A percentile compares a stretch with the other conserved stretches of the same genome.
phyloP scores from a whole-genome alignment of 2,113 vertebrate species.

The Anguilla rostrata region DNA sequence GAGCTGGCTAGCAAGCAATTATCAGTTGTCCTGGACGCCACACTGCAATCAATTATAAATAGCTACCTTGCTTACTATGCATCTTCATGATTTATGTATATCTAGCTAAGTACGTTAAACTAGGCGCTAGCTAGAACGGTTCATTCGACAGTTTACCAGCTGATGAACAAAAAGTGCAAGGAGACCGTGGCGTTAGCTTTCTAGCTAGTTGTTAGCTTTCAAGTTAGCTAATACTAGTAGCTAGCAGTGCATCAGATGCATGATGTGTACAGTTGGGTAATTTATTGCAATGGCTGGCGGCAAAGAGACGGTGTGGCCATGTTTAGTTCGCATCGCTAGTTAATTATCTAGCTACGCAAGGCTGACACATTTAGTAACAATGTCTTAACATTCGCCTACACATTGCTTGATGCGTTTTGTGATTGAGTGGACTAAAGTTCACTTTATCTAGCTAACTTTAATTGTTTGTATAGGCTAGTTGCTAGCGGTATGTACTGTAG shows the following conservation, averaged over 20 bases:
- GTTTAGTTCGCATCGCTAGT: background rate
- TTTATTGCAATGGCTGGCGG: background rate
- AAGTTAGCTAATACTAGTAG: background rate
- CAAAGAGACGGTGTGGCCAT: background rate
- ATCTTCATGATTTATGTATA: background rate
- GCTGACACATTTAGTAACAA: background rate
- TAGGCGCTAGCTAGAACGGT: background rate
- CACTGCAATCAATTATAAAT: background rate
- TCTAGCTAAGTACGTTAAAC: background rate
- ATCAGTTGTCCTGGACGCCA: background rate
- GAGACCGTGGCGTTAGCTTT: background rate
- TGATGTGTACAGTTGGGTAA: background rate
- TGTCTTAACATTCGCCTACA: background rate
- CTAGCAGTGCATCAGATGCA: background rate
- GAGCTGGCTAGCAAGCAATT: background rate
- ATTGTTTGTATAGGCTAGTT: background rate
- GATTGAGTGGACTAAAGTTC: background rate
- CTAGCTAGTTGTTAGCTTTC: background rate
- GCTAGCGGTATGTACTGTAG: background rate
- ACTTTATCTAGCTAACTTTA: background rate
- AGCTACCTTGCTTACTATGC: background rate
- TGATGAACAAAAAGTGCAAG: background rate
- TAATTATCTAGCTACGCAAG: background rate
- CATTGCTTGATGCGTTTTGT: background rate
- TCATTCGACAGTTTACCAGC: background rate